Evolutionary conservation across 2,888 invertebrate genomes (phyloP), one percentile per base, ranked within the genome.

Genomic region (Brachynemurus nebulosus): DNA sequence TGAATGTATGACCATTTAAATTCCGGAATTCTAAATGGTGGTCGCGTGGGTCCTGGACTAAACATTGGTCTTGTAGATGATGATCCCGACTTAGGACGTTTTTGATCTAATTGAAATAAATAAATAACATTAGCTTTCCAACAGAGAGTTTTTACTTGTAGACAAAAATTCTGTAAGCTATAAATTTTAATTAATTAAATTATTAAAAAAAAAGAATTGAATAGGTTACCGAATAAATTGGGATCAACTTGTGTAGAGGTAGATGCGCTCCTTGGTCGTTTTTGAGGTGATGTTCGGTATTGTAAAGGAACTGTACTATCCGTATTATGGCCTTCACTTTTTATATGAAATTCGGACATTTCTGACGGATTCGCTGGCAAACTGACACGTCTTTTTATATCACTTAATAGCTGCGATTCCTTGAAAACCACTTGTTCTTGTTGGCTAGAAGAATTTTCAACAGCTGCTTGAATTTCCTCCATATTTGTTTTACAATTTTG

Each of bases 1-100:
- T 99, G 98, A 53, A 99, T 91, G 65, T 91, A 90, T 2, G 97
- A 98, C 98, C 98, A 99, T 57, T 93, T 86, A 70, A 99, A 99
- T 69, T 98, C 98, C 18, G 98, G 98, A 62, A 99, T 98, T 52
- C 98, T 78, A 69, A 98, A 98, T 3, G 97, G 93, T 17, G 92
- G 93, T 54, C 90, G 76, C 44, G 91, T 86, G 27, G 91, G 88
- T 4, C 91, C 89, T 47, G 92, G 88, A 55, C 89, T 91, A 65
- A 92, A 92, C 85, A 92, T 90, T 43, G 91, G 89, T 44, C 90
- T 75, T 14, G 77, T 76, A 37, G 70, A 69, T 51, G 68, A 62
- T 55, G 80, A 79, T 51, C 72, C 71, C 41, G 73, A 67, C 67
- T 83, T 68, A 23, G 76, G 67, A 35, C 74, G 69, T 59, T 75